Conservation (phyloP, 2,797 vertebrate genomes). For the Neopelma chrysocephalum region DNA sequence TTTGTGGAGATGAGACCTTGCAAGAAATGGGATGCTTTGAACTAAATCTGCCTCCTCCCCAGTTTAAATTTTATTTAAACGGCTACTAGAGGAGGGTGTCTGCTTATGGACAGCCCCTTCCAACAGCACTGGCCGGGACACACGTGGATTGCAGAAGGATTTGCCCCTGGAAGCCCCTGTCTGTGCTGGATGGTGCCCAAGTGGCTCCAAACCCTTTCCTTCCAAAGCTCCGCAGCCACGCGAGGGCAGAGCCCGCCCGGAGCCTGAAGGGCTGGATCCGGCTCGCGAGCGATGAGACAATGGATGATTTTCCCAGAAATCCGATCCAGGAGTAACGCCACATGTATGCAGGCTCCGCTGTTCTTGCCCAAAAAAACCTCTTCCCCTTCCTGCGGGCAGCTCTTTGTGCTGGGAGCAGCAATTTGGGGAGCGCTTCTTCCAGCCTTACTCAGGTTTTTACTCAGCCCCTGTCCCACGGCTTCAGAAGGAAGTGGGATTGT, state of each 20-base stretch:
- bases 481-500: not conserved
- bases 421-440: not conserved
- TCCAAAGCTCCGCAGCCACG: not conserved
- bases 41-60: fast-evolving
- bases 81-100: fast-evolving
- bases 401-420: fast-evolving
- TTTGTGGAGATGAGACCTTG: not conserved
- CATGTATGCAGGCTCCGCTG: not conserved
- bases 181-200: fast-evolving
- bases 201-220: not conserved
- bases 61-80: not conserved
- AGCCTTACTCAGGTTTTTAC: not conserved
- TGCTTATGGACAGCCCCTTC: fast-evolving
- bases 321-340: not conserved
- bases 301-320: not conserved
- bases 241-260: not conserved
- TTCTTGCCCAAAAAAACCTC: not conserved
- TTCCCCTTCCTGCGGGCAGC: not conserved
- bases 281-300: fast-evolving
- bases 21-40: not conserved
- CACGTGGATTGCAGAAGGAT: fast-evolving
- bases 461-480: not conserved
- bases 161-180: not conserved
- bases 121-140: not conserved
- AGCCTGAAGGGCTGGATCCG: not conserved